Conservation (phyloP, 1,140 invertebrate species). For the Bombus vancouverensis region DNA sequence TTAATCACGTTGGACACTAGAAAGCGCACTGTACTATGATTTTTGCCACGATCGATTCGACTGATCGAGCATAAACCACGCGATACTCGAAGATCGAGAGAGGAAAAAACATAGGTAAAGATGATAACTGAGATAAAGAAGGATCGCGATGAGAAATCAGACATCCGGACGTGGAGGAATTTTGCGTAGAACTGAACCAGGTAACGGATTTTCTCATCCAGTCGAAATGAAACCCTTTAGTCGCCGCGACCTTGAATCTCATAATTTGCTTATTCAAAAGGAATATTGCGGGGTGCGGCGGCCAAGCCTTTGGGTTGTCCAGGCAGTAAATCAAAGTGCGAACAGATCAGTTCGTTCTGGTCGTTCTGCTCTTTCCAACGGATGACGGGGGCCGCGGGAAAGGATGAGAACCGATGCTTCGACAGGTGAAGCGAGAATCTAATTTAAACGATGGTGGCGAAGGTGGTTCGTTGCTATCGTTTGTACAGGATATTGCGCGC, state of each 20-base stretch:
- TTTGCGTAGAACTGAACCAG: slow-evolving; percentile 79
- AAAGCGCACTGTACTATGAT: slow-evolving; percentile 8
- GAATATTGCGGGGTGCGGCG: slow-evolving; percentile 52
- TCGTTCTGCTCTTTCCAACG: too few relatives aligned
- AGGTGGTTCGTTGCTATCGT: slow-evolving; percentile 11
- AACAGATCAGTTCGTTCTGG: slow-evolving; percentile 39
- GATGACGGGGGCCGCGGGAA: neutral
- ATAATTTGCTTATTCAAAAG: slow-evolving; percentile 77
- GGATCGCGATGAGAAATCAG: neutral
- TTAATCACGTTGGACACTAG: slow-evolving; percentile 8
- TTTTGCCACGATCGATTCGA: neutral
- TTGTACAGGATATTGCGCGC: slow-evolving; percentile 9
- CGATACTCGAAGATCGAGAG: neutral
- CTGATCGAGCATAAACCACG: neutral
- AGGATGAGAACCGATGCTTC: slow-evolving; percentile 27
- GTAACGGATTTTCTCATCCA: slow-evolving; percentile 58
- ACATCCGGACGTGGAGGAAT: slow-evolving; percentile 68
- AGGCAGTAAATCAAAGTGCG: slow-evolving; percentile 78
- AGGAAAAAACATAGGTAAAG: neutral
- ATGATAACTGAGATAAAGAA: neutral
- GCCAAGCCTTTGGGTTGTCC: slow-evolving; percentile 74
- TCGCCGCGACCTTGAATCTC: slow-evolving; percentile 75
- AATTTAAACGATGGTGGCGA: slow-evolving; percentile 32
- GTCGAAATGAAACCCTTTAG: slow-evolving; percentile 63
- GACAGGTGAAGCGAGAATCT: slow-evolving; percentile 39